Base-by-base conservation (phyloP, 2,888 invertebrate genomes). In the Dione juno region DNA sequence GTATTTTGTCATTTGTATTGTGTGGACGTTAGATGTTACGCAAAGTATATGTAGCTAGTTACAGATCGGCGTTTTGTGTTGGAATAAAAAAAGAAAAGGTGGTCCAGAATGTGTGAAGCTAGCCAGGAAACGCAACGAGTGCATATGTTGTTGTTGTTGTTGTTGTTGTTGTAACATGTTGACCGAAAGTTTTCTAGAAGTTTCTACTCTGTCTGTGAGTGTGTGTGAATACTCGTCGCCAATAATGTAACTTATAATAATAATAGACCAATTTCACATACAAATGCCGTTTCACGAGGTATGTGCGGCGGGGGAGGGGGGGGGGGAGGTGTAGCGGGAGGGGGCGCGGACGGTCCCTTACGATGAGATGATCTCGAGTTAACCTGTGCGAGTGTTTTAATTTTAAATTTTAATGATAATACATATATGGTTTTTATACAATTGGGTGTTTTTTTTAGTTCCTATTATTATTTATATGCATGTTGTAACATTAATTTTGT, bases 351-450 rank as follows among this genome's bases (percentile, higher is more conserved):
- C 59, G 61, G 43, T 43, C 48, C 64, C 50, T 35, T 50, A 19
- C 40, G 50, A 45, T 14, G 54, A 35, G 21, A 53, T 71, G 78
- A 81, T 82, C 81, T 81, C 81, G 77, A 82, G 78, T 45, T 74
- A 78, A 82, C 76, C 83, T 83, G 81, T 88, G 84, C 83, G 83
- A 89, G 82, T 85, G 78, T 88, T 89, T 88, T 90, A 89, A 86
- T 90, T 92, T 88, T 80, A 86, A 84, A 84, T 88, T 91, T 90
- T 89, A 91, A 89, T 85, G 81, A 87, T 90, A 89, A 89, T 89
- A 92, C 87, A 90, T 90, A 90, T 88, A 92, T 90, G 92, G 88
- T 91, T 92, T 82, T 92, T 91, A 88, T 91, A 91, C 90, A 87
- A 82, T 72, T 78, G 78, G 48, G 65, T 68, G 68, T 74, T 57